Evolutionary conservation across 2,888 invertebrate species (phyloP).

Genomic region (Amiota minor): DNA sequence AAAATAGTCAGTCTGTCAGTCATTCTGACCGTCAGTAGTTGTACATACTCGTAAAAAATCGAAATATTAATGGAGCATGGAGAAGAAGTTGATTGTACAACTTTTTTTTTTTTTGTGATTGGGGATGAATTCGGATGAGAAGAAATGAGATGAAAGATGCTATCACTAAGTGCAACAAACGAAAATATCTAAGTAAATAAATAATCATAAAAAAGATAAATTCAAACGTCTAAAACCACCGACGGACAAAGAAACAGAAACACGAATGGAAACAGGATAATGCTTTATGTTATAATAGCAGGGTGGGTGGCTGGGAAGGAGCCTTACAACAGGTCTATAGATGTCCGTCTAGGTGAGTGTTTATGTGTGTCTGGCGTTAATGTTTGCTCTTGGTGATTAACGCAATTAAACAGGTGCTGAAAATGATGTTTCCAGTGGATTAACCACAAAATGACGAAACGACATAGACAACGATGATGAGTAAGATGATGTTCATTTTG

Average conservation of each 20-base stretch:
- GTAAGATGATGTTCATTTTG: constrained; percentile 64
- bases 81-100: no score
- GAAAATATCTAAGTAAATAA: constrained; percentile 11
- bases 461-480: constrained; percentile 23
- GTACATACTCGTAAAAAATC: no score
- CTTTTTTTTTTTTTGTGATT: no score
- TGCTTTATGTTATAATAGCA: neutral
- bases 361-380: neutral
- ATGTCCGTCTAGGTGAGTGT: neutral
- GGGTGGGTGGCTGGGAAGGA: no score
- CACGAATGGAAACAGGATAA: neutral
- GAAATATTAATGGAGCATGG: constrained; percentile 1
- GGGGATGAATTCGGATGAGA: no score
- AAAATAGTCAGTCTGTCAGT: no score
- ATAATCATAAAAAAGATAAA: constrained; percentile 24
- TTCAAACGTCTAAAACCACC: neutral
- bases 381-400: constrained; percentile 60
- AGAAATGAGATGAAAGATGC: no score
- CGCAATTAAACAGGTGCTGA: constrained; percentile 72
- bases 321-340: no score
- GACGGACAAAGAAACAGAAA: neutral
- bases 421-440: constrained; percentile 31
- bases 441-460: constrained; percentile 21
- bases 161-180: no score
- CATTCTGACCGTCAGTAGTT: no score